phyloP scores from a whole-genome alignment of 2,888 invertebrate species.

The Diaprepes abbreviatus region DNA sequence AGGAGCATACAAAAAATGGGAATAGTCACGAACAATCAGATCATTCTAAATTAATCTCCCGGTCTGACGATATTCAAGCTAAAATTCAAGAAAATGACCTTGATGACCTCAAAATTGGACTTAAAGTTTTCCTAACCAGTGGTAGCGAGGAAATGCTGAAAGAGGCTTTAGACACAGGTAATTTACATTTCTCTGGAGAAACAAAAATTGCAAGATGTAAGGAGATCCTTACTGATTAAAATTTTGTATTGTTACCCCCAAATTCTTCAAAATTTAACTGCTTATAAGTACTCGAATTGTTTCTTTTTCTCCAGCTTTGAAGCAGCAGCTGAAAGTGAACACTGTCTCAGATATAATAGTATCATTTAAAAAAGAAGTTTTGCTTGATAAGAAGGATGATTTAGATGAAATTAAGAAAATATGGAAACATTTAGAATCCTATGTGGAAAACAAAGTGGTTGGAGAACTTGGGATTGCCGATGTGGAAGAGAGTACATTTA shows the following conservation, averaged over 20 bases:
- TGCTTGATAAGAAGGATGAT: constrained; percentile 57
- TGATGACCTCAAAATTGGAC: constrained; percentile 85
- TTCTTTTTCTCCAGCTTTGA: constrained; percentile 71
- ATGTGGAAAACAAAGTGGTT: constrained; percentile 75
- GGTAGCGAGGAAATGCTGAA: constrained; percentile 75
- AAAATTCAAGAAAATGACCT: constrained; percentile 80
- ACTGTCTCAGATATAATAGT: constrained; percentile 87
- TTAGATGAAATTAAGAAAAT: constrained; percentile 79
- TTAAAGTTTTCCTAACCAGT: constrained; percentile 87
- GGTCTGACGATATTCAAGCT: constrained; percentile 73
- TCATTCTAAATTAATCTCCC: constrained; percentile 47
- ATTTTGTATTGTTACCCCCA: no score
- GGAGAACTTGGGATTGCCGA: constrained; percentile 89
- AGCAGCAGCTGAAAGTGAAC: constrained; percentile 78
- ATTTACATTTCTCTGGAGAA: no score
- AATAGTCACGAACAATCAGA: constrained; percentile 55
- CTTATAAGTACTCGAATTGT: no score
- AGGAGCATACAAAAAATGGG: constrained; percentile 62
- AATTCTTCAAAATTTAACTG: no score
- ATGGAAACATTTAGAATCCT: constrained; percentile 84
- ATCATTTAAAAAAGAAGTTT: constrained; percentile 75
- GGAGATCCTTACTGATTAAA: no score
- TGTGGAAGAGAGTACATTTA: constrained; percentile 84
- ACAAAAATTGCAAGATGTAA: no score
- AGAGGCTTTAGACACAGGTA: constrained; percentile 83